Percentiles rank a stretch among this genome's conserved stretches.
phyloP scores from a whole-genome alignment of 2,888 invertebrate species.

The Mactromeris polynyma region DNA sequence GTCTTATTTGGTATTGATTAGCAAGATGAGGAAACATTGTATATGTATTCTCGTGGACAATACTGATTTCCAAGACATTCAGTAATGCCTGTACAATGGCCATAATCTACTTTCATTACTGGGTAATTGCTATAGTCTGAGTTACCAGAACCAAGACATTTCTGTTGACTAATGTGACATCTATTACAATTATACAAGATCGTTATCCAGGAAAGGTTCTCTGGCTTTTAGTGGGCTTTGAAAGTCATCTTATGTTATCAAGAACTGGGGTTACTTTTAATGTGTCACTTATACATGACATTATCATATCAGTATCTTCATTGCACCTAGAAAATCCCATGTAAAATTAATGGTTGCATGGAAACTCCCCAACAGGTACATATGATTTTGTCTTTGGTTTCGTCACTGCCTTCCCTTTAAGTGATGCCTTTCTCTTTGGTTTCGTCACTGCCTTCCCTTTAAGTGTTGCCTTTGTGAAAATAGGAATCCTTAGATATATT shows the following conservation, averaged over 20 bases:
- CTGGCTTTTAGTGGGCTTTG: conserved; percentile 2
- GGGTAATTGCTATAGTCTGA: conserved; percentile 30
- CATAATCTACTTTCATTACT: conserved; percentile 43
- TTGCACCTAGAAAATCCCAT: neutral
- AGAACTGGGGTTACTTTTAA: neutral
- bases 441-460: too few species aligned
- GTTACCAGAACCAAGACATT: neutral
- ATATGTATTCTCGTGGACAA: neutral
- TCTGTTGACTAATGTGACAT: conserved; percentile 17
- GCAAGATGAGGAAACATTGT: neutral
- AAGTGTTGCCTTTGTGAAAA: too few species aligned
- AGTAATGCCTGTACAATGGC: conserved; percentile 40
- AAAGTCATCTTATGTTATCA: neutral
- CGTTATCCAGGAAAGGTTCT: neutral
- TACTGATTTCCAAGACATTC: conserved; percentile 22
- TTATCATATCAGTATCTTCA: neutral
- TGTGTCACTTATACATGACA: neutral
- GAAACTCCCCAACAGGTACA: neutral
- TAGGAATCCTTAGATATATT: too few species aligned
- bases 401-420: too few species aligned
- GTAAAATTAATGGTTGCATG: too few species aligned
- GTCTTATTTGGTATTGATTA: conserved; percentile 11
- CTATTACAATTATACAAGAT: conserved; percentile 18
- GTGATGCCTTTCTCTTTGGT: too few species aligned
- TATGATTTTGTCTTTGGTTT: too few species aligned